Percentiles rank a stretch among this genome's conserved stretches.
These are phyloP conservation scores for Acromyrmex charruanus DNA, from an alignment of 1,140 invertebrate species.

Conservation along the genomic window DNA sequence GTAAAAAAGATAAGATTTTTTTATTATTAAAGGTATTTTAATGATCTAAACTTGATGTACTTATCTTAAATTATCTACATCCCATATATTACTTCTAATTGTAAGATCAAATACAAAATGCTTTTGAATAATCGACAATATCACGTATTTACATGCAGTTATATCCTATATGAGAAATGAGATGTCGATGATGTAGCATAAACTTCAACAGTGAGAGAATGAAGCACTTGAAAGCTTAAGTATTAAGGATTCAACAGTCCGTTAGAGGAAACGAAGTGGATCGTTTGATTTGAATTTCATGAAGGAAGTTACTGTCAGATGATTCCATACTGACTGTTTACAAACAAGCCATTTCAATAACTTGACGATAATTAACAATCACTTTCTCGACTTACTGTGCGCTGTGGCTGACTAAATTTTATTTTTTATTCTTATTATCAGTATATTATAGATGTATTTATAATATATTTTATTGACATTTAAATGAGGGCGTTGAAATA, in stretches of 20 bases:
- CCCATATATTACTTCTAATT: not conserved
- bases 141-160: not conserved
- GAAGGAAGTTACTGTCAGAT: slow-evolving; percentile 52
- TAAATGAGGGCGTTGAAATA: not conserved
- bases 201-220: slow-evolving; percentile 2
- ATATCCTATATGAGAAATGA: slow-evolving; percentile 26
- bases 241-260: slow-evolving; percentile 34
- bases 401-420: not conserved
- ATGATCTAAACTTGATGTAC: not conserved
- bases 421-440: not conserved
- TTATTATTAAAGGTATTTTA: not conserved
- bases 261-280: slow-evolving; percentile 38
- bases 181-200: slow-evolving; percentile 16
- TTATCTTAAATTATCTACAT: not conserved
- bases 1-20: not conserved
- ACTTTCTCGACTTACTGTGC: slow-evolving; percentile 49
- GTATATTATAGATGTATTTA: not conserved
- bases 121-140: not conserved
- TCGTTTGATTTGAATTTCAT: slow-evolving; percentile 64
- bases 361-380: slow-evolving; percentile 40
- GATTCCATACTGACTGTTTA: slow-evolving; percentile 49
- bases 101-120: not conserved
- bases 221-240: not conserved
- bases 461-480: not conserved
- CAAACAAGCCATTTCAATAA: slow-evolving; percentile 52